phyloP scores from a whole-genome alignment of 2,113 vertebrate genomes.

The Pedionomus torquatus region DNA sequence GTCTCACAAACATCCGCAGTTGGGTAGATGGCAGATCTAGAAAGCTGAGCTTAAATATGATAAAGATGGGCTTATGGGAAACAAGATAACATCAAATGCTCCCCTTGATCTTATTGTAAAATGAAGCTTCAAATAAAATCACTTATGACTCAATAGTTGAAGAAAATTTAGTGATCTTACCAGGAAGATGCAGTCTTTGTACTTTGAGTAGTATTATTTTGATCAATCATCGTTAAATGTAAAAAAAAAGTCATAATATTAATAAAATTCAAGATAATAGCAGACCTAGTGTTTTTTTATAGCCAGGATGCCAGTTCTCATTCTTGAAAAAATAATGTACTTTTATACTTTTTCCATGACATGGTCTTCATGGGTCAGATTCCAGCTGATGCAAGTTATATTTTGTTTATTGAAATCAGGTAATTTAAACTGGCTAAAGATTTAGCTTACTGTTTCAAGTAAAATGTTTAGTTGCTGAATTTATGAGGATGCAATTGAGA shows the following conservation, averaged over 20 bases:
- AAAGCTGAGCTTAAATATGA: background rate
- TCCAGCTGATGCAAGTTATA: background rate
- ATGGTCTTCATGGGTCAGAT: background rate
- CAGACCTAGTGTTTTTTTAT: background rate
- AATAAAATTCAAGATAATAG: background rate
- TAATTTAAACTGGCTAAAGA: background rate
- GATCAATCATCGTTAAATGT: rapidly evolving
- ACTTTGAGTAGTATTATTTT: background rate
- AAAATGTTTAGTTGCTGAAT: constrained; percentile 18
- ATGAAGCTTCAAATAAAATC: background rate
- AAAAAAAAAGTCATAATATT: background rate
- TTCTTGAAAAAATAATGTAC: background rate
- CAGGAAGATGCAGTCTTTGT: background rate
- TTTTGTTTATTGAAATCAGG: background rate
- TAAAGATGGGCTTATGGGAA: background rate
- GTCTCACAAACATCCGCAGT: background rate
- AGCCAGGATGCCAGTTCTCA: background rate
- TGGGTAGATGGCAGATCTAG: background rate
- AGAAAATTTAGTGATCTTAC: background rate
- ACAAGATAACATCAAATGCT: background rate
- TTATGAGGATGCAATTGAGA: constrained; percentile 50
- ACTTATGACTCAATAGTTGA: background rate
- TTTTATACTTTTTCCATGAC: background rate
- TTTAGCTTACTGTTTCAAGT: background rate
- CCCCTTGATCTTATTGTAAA: background rate